These are phyloP conservation scores for Platanista minor DNA, from an alignment of 2,113 vertebrate species.

Conservation along the genomic window DNA sequence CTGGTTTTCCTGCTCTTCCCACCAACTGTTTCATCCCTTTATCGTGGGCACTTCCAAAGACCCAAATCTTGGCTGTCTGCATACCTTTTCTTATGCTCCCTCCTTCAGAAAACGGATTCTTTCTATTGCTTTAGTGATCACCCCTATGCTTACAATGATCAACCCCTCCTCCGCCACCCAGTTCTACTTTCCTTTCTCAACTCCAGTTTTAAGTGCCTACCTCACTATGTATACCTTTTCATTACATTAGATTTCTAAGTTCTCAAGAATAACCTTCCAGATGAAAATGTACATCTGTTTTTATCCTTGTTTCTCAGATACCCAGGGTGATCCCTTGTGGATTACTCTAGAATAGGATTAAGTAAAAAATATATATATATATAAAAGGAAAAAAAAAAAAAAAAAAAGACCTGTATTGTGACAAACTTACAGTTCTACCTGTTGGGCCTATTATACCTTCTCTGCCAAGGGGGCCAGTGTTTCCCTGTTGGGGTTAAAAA, in stretches of 20 bases:
- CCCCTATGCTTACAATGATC: neutral
- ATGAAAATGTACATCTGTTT: neutral
- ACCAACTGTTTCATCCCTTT: neutral
- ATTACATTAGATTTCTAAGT: neutral
- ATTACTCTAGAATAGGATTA: constrained; percentile 11
- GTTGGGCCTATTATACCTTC: constrained; percentile 89
- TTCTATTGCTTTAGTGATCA: neutral
- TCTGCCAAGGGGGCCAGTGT: constrained; percentile 89
- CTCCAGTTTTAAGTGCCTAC: neutral
- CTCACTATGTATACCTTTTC: neutral
- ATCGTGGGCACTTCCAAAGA: neutral
- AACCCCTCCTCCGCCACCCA: neutral
- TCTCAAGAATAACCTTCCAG: neutral
- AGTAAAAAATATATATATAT: neutral
- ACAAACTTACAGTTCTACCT: constrained; percentile 89
- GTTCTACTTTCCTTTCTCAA: neutral
- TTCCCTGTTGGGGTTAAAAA: constrained; percentile 86
- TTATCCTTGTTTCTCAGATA: neutral
- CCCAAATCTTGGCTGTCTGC: neutral
- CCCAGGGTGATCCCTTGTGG: neutral
- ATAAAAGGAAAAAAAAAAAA: neutral
- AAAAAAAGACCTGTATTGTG: constrained; percentile 11
- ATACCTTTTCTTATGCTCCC: neutral
- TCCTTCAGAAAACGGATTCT: neutral
- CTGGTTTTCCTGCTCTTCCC: neutral